These are phyloP conservation scores for Anagrus nilaparvatae DNA, from an alignment of 1,140 invertebrate genomes.

Conservation along the genomic window DNA sequence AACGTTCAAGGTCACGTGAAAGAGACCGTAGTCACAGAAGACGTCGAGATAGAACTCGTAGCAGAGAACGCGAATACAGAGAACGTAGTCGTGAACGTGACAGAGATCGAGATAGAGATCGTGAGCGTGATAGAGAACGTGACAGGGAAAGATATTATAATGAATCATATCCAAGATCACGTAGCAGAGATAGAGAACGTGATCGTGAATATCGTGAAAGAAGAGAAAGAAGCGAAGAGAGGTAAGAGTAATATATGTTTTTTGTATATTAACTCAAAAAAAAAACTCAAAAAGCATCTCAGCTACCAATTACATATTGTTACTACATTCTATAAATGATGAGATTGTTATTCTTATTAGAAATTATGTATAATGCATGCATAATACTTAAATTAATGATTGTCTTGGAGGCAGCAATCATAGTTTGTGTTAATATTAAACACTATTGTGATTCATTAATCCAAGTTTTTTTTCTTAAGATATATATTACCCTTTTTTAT, in stretches of 20 bases:
- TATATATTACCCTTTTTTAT: no score
- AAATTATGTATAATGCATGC: no score
- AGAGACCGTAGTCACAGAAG: conserved; percentile 58
- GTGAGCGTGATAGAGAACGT: conserved; percentile 53
- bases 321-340: no score
- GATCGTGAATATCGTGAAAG: conserved; percentile 56
- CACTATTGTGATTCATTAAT: no score
- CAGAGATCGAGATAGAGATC: conserved; percentile 47
- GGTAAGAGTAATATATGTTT: conserved; percentile 49
- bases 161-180: conserved; percentile 43
- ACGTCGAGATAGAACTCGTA: conserved; percentile 67
- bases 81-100: conserved; percentile 64
- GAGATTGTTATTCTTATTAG: no score
- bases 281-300: conserved; percentile 13
- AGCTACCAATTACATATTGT: no score
- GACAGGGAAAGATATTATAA: conserved; percentile 47
- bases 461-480: no score
- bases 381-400: no score
- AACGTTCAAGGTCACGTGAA: conserved; percentile 68
- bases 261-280: no score
- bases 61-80: conserved; percentile 64
- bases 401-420: no score
- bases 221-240: conserved; percentile 62
- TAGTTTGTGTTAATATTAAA: no score
- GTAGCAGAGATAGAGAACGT: conserved; percentile 60